Conservation (phyloP, 2,888 invertebrate species). For the Ochropacha duplaris region DNA sequence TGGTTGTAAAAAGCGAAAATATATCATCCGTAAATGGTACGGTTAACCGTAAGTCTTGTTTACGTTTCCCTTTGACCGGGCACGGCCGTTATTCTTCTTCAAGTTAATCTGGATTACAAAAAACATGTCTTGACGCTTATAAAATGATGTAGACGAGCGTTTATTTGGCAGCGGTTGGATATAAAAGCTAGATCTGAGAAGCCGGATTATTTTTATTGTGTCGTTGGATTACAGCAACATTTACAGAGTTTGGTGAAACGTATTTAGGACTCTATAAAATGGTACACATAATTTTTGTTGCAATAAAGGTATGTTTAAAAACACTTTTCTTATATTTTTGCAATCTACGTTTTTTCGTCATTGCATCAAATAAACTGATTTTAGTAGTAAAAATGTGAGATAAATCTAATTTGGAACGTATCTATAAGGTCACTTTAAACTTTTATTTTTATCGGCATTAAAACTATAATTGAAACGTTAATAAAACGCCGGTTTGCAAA, state of each 20-base stretch:
- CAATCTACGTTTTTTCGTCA: too few relatives aligned
- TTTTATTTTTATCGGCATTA: too few relatives aligned
- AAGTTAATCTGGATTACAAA: constrained; percentile 59
- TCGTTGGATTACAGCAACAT: neutral
- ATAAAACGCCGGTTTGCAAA: neutral
- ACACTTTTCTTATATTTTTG: too few relatives aligned
- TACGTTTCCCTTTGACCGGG: constrained; percentile 52
- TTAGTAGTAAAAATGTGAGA: too few relatives aligned
- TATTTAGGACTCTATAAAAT: neutral
- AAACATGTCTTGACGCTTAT: constrained; percentile 46
- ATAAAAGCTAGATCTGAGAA: neutral
- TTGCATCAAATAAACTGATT: too few relatives aligned
- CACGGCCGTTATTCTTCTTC: constrained; percentile 54
- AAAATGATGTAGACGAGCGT: constrained; percentile 23
- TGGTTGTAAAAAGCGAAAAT: constrained; percentile 16
- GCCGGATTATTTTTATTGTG: neutral
- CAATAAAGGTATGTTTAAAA: too few relatives aligned
- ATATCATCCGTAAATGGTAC: constrained; percentile 1
- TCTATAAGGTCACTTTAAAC: too few relatives aligned
- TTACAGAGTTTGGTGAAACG: neutral
- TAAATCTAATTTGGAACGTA: too few relatives aligned
- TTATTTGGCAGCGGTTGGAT: neutral
- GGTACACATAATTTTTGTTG: too few relatives aligned
- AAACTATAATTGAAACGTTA: neutral
- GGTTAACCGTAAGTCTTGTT: constrained; percentile 23